These are phyloP conservation scores for Rhinatrema bivittatum DNA, from an alignment of 2,797 vertebrate genomes.

Conservation along the genomic window DNA sequence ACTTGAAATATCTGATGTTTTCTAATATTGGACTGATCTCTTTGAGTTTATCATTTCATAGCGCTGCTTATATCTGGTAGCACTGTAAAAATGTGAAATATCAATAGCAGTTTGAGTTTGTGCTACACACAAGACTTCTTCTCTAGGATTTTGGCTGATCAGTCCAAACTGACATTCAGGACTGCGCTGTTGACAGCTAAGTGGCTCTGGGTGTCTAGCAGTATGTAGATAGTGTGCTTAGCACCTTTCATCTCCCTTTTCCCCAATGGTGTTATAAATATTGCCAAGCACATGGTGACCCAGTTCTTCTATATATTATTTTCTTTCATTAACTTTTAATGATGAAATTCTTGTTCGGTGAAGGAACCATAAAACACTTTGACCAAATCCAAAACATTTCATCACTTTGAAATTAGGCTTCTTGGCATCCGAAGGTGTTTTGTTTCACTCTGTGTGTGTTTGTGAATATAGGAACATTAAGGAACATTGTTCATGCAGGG, in stretches of 20 bases:
- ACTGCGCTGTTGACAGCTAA: not conserved
- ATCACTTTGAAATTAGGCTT: constrained; percentile 7
- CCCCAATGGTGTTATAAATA: too few relatives aligned
- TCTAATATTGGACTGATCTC: too few relatives aligned
- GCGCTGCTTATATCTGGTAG: too few relatives aligned
- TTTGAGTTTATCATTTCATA: too few relatives aligned
- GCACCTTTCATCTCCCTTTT: too few relatives aligned
- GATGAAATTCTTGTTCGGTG: constrained; percentile 6
- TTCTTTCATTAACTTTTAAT: not conserved
- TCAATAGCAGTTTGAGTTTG: too few relatives aligned
- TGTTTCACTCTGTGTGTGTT: constrained; percentile 7
- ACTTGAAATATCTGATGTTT: too few relatives aligned
- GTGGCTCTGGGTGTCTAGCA: not conserved
- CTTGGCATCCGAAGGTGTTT: constrained; percentile 11
- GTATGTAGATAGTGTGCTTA: constrained; percentile 2
- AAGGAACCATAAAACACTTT: constrained; percentile 2
- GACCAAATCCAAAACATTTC: not conserved
- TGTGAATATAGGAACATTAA: constrained; percentile 15
- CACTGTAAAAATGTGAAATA: too few relatives aligned
- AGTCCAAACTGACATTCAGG: constrained; percentile 4
- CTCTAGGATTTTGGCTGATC: too few relatives aligned
- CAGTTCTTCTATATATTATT: not conserved
- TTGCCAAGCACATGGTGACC: too few relatives aligned
- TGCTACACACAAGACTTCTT: too few relatives aligned
- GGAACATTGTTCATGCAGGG: constrained; percentile 20